Base-by-base conservation (phyloP, 2,797 vertebrate species). In the Leuciscus waleckii region DNA sequence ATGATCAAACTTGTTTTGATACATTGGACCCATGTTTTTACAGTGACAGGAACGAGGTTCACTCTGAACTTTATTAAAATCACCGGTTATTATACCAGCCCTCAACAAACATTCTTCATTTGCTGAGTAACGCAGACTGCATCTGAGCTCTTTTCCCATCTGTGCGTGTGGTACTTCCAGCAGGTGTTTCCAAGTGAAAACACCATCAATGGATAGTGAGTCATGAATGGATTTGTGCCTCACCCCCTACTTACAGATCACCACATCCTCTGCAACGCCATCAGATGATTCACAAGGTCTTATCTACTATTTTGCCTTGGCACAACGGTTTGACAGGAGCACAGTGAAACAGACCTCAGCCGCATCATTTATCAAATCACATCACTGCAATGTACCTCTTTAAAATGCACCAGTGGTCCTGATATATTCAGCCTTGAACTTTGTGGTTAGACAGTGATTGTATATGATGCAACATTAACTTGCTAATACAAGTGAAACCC, bases 211-310 rank as follows among this genome's bases (percentile, higher is more conserved):
- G 74, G 51, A 58, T 77, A 58, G 74, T 54, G 63, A 80, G 63
- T 81, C 68, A 81, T 58, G n/a, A 81, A 81, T 71, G 69, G 37
- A 82, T 82, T 61, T 61, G 80, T 16, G 68, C 39, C 39, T 73
- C 69, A 46, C 51, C 68, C 69, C 69, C 7, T 43, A 35, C 51
- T 41, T 43, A 46, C 7, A 35, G 56, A 79, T 79, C 37, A 63
- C 76, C 80, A 77, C 74, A 58, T 77, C 74, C 26, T 73, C n/a
- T 46, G 69, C 39, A 46, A 73, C 4, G 39, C 54, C 26, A 56
- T 81, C 19, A 37, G 63, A 69, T 56, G 32, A 81, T 37, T 81
- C 65, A 61, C 6, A 73, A 71, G 32, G 23, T 41, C 51, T 82
- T 71, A 71, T 61, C 68, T 82, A 43, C 68, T 82, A 7, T 70